These are phyloP conservation scores for Meteorus cinctellus DNA, from an alignment of 2,888 invertebrate species.

Conservation along the genomic window DNA sequence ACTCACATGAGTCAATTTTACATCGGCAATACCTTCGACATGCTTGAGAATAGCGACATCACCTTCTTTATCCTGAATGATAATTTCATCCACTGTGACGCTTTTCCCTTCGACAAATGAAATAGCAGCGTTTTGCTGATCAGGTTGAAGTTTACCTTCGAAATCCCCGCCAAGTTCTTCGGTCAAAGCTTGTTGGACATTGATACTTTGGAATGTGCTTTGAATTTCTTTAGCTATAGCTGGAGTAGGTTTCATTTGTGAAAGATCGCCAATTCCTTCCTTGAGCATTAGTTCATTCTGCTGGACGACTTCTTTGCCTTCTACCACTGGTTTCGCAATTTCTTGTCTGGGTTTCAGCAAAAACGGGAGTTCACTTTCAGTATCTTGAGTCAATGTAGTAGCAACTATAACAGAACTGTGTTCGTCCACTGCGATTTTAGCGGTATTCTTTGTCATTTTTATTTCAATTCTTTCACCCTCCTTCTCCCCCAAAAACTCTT, in stretches of 20 bases:
- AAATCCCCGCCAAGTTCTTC: conserved; percentile 58
- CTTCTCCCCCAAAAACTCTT: conserved; percentile 73
- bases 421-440: conserved; percentile 71
- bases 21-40: conserved; percentile 54
- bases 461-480: conserved; percentile 70
- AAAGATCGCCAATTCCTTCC: conserved; percentile 62
- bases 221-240: conserved; percentile 74
- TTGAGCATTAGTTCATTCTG: conserved; percentile 60
- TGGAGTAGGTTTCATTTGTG: conserved; percentile 62
- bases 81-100: conserved; percentile 66
- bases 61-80: conserved; percentile 69
- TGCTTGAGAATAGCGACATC: conserved; percentile 54
- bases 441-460: conserved; percentile 65
- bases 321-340: conserved; percentile 68
- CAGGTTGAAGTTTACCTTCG: conserved; percentile 58
- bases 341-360: conserved; percentile 56
- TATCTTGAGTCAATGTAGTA: conserved; percentile 59
- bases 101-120: conserved; percentile 67
- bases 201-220: conserved; percentile 72
- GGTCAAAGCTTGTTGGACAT: conserved; percentile 69
- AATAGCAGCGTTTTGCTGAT: conserved; percentile 62
- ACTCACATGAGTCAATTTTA: conserved; percentile 57
- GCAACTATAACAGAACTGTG: conserved; percentile 61
- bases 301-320: conserved; percentile 73
- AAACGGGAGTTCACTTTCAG: conserved; percentile 53